Conservation (phyloP, 2,113 vertebrate genomes). For the Ariopsis seemanni region DNA sequence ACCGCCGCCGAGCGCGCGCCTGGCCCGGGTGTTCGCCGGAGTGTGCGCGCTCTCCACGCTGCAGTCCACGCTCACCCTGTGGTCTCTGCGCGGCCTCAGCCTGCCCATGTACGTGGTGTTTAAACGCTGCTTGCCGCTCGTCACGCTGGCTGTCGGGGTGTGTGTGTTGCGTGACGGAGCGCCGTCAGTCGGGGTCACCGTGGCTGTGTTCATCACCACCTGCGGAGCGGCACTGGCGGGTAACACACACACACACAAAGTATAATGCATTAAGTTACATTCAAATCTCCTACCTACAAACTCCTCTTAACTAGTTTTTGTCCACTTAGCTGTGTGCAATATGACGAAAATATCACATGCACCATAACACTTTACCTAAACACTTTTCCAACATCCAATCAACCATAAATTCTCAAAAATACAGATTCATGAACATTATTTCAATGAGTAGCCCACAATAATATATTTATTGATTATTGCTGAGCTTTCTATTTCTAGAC, state of each 20-base stretch:
- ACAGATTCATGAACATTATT: background rate
- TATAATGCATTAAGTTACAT: no score
- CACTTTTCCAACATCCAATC: no score
- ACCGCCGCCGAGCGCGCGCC: slow-evolving; percentile 82
- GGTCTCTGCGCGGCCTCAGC: slow-evolving; percentile 92
- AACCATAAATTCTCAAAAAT: no score
- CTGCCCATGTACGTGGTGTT: slow-evolving; percentile 98
- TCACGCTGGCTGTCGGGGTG: slow-evolving; percentile 87
- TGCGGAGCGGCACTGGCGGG: slow-evolving; percentile 89
- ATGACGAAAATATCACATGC: no score
- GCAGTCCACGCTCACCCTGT: slow-evolving; percentile 93
- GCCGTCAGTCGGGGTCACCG: slow-evolving; percentile 84
- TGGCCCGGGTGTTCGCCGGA: slow-evolving; percentile 85
- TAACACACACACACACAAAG: slow-evolving; percentile 60
- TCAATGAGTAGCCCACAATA: background rate
- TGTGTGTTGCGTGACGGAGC: slow-evolving; percentile 86
- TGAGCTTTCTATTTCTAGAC: background rate
- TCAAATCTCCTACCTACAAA: no score
- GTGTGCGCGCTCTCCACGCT: slow-evolving; percentile 88
- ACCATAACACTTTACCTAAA: no score
- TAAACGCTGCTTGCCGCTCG: slow-evolving; percentile 94
- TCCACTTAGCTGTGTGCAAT: no score
- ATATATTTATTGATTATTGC: background rate
- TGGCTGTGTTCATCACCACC: slow-evolving; percentile 90
- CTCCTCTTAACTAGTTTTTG: no score